phyloP scores from a whole-genome alignment of 2,113 vertebrate species.

The Zootoca vivipara region DNA sequence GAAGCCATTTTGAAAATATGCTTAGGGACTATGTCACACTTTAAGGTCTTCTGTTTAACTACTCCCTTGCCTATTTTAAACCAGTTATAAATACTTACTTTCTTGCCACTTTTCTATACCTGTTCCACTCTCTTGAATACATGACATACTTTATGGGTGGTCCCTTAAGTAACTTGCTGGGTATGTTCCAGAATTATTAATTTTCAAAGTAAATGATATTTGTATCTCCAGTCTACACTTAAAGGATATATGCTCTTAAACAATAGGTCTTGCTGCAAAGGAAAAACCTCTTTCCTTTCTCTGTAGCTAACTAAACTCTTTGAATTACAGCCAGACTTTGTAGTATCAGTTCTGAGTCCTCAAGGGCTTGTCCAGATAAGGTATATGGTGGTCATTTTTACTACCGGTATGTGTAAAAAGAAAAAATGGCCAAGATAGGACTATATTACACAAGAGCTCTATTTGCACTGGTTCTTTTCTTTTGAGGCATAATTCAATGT shows the following conservation, averaged over 20 bases:
- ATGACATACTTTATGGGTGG: neutral
- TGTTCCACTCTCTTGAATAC: neutral
- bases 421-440: neutral
- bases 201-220: neutral
- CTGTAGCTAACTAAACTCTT: neutral
- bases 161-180: neutral
- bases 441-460: neutral
- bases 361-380: neutral
- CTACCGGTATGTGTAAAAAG: neutral
- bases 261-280: neutral
- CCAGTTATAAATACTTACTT: neutral
- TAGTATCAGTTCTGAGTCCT: neutral
- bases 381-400: neutral
- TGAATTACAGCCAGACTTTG: neutral
- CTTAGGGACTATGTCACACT: too few species aligned
- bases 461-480: neutral
- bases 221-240: neutral
- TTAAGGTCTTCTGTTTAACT: neutral
- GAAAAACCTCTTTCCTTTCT: neutral
- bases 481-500: neutral
- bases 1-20: neutral
- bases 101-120: neutral
- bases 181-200: neutral
- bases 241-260: neutral
- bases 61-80: neutral